Percentiles rank a stretch among this genome's conserved stretches.
Evolutionary conservation across 1,140 invertebrate species (phyloP).

Genomic region (Drosophila kikkawai): DNA sequence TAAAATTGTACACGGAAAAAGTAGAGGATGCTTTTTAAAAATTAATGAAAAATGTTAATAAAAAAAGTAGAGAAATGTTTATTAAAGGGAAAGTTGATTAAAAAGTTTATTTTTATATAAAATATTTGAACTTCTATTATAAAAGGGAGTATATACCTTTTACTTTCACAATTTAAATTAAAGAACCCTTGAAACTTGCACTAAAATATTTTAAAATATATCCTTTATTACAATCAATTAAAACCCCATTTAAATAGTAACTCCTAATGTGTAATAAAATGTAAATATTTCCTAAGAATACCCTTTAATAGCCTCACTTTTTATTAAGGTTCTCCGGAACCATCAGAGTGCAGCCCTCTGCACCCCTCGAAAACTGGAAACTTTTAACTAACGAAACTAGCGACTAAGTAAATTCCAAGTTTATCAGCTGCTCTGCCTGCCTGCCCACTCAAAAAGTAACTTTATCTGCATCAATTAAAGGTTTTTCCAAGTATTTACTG

Average conservation of each 20-base stretch:
- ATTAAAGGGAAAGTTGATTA: too few species aligned
- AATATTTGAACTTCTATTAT: too few species aligned
- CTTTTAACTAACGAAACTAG: slow-evolving; percentile 21
- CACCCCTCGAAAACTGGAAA: slow-evolving; percentile 20
- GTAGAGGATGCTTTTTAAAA: not conserved
- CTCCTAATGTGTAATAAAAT: not conserved
- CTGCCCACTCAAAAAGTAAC: slow-evolving; percentile 46
- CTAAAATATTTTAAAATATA: not conserved
- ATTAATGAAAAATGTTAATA: not conserved
- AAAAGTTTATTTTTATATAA: not conserved
- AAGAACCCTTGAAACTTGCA: not conserved
- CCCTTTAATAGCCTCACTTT: not conserved
- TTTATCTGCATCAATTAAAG: slow-evolving; percentile 68
- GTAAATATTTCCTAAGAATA: not conserved
- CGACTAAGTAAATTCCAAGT: slow-evolving; percentile 41
- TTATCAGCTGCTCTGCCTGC: slow-evolving; percentile 51
- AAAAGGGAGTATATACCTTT: too few species aligned
- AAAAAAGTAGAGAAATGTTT: too few species aligned
- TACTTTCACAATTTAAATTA: not conserved
- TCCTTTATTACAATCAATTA: not conserved
- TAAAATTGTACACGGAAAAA: not conserved
- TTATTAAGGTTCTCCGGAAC: not conserved
- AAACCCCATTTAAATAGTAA: not conserved
- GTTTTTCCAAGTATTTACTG: slow-evolving; percentile 37
- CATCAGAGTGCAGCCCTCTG: not conserved